Base-by-base conservation (phyloP, 2,888 invertebrate species). In the Synergus umbraculus region DNA sequence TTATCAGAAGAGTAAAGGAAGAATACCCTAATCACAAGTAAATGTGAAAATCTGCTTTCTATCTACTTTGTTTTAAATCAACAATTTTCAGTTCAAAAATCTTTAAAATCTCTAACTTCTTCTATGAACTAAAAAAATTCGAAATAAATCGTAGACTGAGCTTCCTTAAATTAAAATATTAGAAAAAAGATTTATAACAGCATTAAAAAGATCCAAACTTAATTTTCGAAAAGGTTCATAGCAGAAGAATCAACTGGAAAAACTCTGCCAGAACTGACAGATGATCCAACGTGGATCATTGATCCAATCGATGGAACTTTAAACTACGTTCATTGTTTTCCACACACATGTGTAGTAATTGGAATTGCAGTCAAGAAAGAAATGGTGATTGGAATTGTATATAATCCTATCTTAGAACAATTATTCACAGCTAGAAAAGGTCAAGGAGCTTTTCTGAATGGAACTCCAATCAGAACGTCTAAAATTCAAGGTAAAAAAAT, bases 291-390 rank as follows among this genome's bases (percentile, higher is more conserved):
- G 0, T 97, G 96, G 97, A 96, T 97, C 82, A 96, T 97, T 81
- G 96, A 97, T 92, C 97, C 97, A 4, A 96, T 98, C 76, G 97
- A 97, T 92, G 97, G 97, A n/a, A 98, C 97, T 1, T 95, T 95
- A 77, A 98, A 98, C 92, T 97, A 97, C 91, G 95, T 97, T 41
- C 94, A 95, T 86, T 93, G 94, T 78, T 94, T 96, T 88, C 96
- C 96, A 1, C 94, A 95, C 81, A 94, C 94, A 13, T 95, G 95
- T 83, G 94, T 97, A 76, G 96, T 96, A 0, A 94, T 97, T 80
- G 97, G 94, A 29, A 90, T 95, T 49, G 89, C 93, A 4, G 92
- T 95, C 15, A 93, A 94, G 41, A 94, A 95, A 86, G 92, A 94
- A 90, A 93, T 95, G 86, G 94, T 94, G 4, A 90, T 96, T 85